Evolutionary conservation across 1,140 invertebrate genomes (phyloP).

Genomic region (Drosophila kohkoa): DNA sequence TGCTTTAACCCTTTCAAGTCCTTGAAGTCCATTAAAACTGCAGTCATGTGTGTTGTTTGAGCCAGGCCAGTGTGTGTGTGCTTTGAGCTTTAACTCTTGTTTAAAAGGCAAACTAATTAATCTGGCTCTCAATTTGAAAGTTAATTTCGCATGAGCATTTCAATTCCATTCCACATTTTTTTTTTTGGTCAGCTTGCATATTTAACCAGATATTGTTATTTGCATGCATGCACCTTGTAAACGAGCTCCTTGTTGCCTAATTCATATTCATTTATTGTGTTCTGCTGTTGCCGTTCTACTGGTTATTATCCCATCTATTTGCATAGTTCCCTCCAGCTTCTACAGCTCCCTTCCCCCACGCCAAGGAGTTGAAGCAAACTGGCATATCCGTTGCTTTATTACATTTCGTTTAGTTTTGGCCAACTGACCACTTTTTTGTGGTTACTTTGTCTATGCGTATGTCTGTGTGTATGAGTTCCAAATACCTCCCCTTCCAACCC

Average conservation of each 20-base stretch:
- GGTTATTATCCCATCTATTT: conserved; percentile 54
- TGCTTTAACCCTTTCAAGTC: conserved; percentile 27
- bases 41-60: neutral
- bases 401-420: conserved; percentile 83
- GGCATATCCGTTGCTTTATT: conserved; percentile 82
- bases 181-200: neutral
- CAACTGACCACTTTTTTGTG: conserved; percentile 82
- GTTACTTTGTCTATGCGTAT: conserved; percentile 69
- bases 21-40: conserved; percentile 36
- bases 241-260: conserved; percentile 56
- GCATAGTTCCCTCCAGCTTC: conserved; percentile 31
- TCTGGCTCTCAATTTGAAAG: neutral
- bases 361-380: conserved; percentile 59
- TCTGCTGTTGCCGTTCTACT: conserved; percentile 27
- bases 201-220: neutral
- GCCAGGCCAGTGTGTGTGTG: neutral
- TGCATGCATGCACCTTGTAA: conserved; percentile 9
- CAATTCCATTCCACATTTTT: neutral
- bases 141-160: neutral
- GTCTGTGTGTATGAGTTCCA: conserved; percentile 20
- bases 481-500: neutral
- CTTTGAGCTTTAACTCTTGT: neutral
- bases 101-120: conserved; percentile 2
- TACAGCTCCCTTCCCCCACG: neutral
- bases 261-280: conserved; percentile 82